A percentile compares a stretch with the other conserved stretches of the same genome.
These are phyloP conservation scores for Cerastis leucographa DNA, from an alignment of 2,888 invertebrate genomes.

Conservation along the genomic window DNA sequence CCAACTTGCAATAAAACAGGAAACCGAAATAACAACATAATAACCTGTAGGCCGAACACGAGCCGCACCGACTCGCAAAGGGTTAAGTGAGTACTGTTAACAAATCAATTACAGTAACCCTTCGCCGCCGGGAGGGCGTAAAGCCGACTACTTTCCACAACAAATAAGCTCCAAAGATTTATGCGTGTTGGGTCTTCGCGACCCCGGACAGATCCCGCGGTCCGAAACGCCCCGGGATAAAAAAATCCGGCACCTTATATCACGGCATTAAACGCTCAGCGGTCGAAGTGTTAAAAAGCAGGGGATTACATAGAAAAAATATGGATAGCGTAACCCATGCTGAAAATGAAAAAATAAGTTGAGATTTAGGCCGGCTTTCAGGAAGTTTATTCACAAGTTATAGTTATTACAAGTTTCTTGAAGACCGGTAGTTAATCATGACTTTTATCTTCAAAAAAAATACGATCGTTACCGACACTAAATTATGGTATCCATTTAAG, in stretches of 20 bases:
- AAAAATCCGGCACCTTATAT: conserved; percentile 75
- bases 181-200: conserved; percentile 67
- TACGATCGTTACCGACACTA: not conserved
- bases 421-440: not conserved
- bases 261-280: conserved; percentile 73
- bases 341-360: conserved; percentile 46
- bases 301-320: conserved; percentile 48
- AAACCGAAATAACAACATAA: conserved; percentile 40
- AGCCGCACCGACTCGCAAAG: conserved; percentile 50
- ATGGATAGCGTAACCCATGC: conserved; percentile 33
- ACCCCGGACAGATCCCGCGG: conserved; percentile 56
- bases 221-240: conserved; percentile 66
- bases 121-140: conserved; percentile 45
- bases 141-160: conserved; percentile 73
- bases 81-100: conserved; percentile 67
- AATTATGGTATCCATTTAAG: not conserved
- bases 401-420: conserved; percentile 22
- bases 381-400: conserved; percentile 22
- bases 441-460: not conserved
- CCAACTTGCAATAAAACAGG: conserved; percentile 36
- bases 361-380: conserved; percentile 18
- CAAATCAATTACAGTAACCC: conserved; percentile 72
- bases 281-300: conserved; percentile 61
- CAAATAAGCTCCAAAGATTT: conserved; percentile 79
- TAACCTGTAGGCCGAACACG: conserved; percentile 39